Conservation (phyloP, 2,113 vertebrate species). For the Phylloscopus trochilus region DNA sequence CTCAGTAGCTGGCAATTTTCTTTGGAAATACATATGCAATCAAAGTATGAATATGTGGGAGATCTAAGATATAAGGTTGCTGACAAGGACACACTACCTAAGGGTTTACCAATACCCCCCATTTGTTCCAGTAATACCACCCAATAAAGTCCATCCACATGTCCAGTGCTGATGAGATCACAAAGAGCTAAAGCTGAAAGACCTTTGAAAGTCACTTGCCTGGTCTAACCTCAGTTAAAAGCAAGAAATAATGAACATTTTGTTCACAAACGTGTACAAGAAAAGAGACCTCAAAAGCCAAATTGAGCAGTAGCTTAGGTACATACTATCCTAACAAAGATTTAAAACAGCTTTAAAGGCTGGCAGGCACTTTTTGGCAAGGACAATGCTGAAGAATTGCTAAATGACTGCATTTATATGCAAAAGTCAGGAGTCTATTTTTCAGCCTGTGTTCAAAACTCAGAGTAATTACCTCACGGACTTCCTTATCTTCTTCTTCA, state of each 20-base stretch:
- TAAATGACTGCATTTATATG: neutral
- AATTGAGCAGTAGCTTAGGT: neutral
- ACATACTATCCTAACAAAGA: neutral
- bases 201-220: neutral
- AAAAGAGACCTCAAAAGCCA: neutral
- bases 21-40: neutral
- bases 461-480: conserved; percentile 80
- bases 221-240: neutral
- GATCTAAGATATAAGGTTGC: neutral
- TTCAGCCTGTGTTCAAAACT: neutral
- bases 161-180: neutral
- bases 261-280: neutral
- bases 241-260: neutral
- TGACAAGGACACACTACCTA: neutral
- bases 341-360: neutral
- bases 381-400: neutral
- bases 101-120: neutral
- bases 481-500: conserved; percentile 89
- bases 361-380: neutral
- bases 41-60: neutral
- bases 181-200: neutral
- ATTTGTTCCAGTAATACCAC: neutral
- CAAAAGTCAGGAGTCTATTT: neutral
- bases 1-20: neutral
- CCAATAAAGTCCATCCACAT: neutral